phyloP scores from a whole-genome alignment of 92 coral and sea anemone genomes.

The Ricordea florida region DNA sequence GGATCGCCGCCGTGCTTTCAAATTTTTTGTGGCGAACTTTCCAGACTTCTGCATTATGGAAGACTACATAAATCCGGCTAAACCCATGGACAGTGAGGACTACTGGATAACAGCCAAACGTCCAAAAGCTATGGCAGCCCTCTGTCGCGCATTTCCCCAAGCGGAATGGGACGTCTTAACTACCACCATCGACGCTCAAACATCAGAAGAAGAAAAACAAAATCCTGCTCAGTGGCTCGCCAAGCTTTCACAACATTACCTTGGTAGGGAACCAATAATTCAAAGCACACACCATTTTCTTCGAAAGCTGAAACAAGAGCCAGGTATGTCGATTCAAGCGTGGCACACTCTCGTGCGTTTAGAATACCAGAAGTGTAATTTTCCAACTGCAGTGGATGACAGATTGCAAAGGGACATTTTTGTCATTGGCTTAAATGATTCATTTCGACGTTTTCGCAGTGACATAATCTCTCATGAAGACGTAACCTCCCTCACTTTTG shows the following conservation, averaged over 20 bases:
- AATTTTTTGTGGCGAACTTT: too few species aligned
- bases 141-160: too few species aligned
- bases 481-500: conserved; percentile 45
- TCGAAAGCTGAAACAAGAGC: conserved; percentile 50
- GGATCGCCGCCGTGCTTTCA: too few species aligned
- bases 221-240: conserved; percentile 54
- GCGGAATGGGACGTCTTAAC: too few species aligned
- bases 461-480: conserved; percentile 49
- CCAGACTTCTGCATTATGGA: too few species aligned
- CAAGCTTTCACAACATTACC: conserved; percentile 33
- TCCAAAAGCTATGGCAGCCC: too few species aligned
- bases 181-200: too few species aligned
- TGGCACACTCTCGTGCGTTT: conserved; percentile 59
- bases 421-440: conserved; percentile 67
- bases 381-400: conserved; percentile 50
- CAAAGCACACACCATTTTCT: conserved; percentile 57
- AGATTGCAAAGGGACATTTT: conserved; percentile 56
- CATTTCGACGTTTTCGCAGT: conserved; percentile 56
- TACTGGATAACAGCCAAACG: too few species aligned
- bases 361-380: conserved; percentile 57
- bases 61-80: too few species aligned
- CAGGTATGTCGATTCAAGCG: conserved; percentile 64
- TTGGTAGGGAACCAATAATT: conserved; percentile 43
- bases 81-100: too few species aligned
- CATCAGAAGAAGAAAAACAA: too few species aligned